Conservation (phyloP, 2,797 vertebrate species). For the Anniella stebbinsi region DNA sequence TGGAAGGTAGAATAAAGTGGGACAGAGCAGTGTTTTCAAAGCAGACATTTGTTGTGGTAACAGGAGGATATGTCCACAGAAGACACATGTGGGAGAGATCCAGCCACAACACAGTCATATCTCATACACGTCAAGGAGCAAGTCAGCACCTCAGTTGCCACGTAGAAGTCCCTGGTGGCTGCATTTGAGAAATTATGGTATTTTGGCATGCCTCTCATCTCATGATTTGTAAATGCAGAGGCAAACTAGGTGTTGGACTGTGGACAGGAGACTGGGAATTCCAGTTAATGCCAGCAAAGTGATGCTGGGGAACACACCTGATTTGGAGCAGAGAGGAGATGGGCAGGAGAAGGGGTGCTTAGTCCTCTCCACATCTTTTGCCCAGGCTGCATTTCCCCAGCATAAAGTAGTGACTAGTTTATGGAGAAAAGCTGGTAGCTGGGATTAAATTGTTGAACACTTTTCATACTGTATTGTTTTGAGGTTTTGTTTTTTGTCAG, state of each 20-base stretch:
- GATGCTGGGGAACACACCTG: no score
- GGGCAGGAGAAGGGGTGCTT: no score
- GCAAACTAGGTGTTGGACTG: not conserved
- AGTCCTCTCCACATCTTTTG: not conserved
- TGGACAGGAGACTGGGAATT: no score
- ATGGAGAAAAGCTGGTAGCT: not conserved
- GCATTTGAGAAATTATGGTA: not conserved
- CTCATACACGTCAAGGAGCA: not conserved
- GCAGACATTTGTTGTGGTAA: not conserved
- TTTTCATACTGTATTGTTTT: no score
- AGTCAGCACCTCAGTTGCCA: not conserved
- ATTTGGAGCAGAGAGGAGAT: no score
- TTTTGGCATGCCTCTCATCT: no score
- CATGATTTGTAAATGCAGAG: no score
- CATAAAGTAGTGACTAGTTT: not conserved
- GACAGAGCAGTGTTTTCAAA: conserved; percentile 2
- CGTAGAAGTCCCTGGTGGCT: not conserved
- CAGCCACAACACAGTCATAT: no score
- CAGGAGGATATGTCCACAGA: no score
- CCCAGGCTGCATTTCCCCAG: no score
- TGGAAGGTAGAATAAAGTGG: conserved; percentile 14
- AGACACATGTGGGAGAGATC: not conserved
- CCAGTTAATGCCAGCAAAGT: no score
- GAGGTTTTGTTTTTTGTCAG: no score
- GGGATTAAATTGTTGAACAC: not conserved